Conservation (phyloP, 2,797 vertebrate species). For the Phrynocephalus forsythii region DNA sequence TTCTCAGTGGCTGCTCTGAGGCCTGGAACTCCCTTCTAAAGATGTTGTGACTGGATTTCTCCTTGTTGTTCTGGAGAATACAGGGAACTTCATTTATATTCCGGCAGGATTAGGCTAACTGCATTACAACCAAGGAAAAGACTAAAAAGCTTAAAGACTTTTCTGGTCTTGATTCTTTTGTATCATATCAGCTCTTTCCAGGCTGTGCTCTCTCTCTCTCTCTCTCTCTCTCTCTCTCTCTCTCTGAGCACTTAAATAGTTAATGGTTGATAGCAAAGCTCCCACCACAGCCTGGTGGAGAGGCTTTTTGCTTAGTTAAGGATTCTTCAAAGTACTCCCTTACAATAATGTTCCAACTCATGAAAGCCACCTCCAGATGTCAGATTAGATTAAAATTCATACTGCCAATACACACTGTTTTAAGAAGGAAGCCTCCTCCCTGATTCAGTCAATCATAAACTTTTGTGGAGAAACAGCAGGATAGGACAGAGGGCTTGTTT, state of each 20-base stretch:
- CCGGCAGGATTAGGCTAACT: too few relatives aligned
- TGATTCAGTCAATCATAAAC: not conserved
- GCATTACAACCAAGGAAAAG: too few relatives aligned
- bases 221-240: not conserved
- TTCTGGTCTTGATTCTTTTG: not conserved
- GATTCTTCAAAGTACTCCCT: constrained; percentile 6
- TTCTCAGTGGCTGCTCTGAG: too few relatives aligned
- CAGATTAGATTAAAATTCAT: constrained; percentile 9
- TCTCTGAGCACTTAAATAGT: not conserved
- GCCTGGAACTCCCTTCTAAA: too few relatives aligned
- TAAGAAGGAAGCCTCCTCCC: not conserved
- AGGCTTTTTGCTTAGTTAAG: not conserved
- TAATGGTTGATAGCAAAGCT: not conserved
- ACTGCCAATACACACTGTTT: not conserved
- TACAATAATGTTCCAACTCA: not conserved
- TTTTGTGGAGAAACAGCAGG: not conserved
- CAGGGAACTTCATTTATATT: too few relatives aligned
- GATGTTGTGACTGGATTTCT: too few relatives aligned
- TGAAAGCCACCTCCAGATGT: constrained; percentile 1
- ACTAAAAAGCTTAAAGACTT: too few relatives aligned
- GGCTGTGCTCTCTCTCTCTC: not conserved
- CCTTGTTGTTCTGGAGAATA: too few relatives aligned
- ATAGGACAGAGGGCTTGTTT: not conserved
- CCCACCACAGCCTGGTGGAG: not conserved
- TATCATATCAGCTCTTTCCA: not conserved